A percentile compares a stretch with the other conserved stretches of the same genome.
phyloP scores from a whole-genome alignment of 2,113 vertebrate genomes.

The Shinisaurus crocodilurus region DNA sequence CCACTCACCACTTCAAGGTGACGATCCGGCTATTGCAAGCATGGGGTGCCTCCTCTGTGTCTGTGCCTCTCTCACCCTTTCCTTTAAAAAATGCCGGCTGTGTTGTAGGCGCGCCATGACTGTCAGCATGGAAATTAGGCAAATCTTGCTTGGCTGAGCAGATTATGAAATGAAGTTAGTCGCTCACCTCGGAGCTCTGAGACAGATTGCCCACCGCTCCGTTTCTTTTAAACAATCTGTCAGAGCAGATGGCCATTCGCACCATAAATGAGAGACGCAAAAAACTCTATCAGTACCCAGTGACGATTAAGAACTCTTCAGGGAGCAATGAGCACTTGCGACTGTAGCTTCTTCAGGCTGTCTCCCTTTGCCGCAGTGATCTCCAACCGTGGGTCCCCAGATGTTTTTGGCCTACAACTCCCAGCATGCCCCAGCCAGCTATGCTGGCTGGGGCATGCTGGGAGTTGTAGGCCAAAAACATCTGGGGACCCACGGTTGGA shows the following conservation, averaged over 20 bases:
- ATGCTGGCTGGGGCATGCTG: too few species aligned
- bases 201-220: slow-evolving; percentile 63
- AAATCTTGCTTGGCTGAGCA: slow-evolving; percentile 18
- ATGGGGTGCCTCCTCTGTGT: fast-evolving
- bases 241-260: slow-evolving; percentile 71
- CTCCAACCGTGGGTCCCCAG: too few species aligned
- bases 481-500: too few species aligned
- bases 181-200: slow-evolving; percentile 60
- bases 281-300: slow-evolving; percentile 48
- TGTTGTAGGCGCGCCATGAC: not conserved
- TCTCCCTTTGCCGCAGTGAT: too few species aligned
- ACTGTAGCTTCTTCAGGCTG: slow-evolving; percentile 2
- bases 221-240: slow-evolving; percentile 67
- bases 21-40: fast-evolving
- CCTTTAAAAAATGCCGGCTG: not conserved
- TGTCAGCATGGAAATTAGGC: slow-evolving; percentile 33
- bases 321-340: slow-evolving; percentile 41
- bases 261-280: slow-evolving; percentile 47
- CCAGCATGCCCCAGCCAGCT: too few species aligned
- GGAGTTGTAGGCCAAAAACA: too few species aligned
- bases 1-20: too few species aligned
- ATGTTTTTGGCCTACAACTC: too few species aligned
- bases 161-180: slow-evolving; percentile 41
- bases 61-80: not conserved
- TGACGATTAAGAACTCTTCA: slow-evolving; percentile 57